phyloP scores from a whole-genome alignment of 2,888 invertebrate species.

The Unio pictorum region DNA sequence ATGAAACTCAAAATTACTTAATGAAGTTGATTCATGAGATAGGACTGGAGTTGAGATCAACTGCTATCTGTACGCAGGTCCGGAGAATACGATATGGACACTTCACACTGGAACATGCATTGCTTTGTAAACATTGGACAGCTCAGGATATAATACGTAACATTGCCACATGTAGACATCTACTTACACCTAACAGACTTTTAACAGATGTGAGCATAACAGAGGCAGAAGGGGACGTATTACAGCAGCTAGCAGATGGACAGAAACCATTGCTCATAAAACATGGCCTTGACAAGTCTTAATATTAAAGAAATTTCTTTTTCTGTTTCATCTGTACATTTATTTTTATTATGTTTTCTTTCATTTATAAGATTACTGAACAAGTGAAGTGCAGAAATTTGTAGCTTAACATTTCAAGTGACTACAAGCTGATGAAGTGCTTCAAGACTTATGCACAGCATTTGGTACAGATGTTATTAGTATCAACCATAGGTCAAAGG shows the following conservation, averaged over 20 bases:
- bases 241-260: neutral
- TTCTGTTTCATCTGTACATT: no score
- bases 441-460: no score
- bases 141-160: constrained; percentile 53
- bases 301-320: no score
- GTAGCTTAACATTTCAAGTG: no score
- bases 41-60: constrained; percentile 83
- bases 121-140: constrained; percentile 83
- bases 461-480: no score
- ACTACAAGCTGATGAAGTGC: no score
- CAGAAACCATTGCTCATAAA: no score
- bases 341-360: no score
- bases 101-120: constrained; percentile 83
- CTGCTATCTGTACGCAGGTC: constrained; percentile 85
- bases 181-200: constrained; percentile 36
- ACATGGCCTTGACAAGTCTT: no score
- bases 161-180: constrained; percentile 42
- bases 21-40: constrained; percentile 86
- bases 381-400: no score
- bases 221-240: neutral
- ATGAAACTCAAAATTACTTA: constrained; percentile 83
- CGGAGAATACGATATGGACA: constrained; percentile 88
- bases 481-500: no score
- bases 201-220: constrained; percentile 17
- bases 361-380: no score